phyloP scores from a whole-genome alignment of 2,888 invertebrate species.

The Folsomia candida region DNA sequence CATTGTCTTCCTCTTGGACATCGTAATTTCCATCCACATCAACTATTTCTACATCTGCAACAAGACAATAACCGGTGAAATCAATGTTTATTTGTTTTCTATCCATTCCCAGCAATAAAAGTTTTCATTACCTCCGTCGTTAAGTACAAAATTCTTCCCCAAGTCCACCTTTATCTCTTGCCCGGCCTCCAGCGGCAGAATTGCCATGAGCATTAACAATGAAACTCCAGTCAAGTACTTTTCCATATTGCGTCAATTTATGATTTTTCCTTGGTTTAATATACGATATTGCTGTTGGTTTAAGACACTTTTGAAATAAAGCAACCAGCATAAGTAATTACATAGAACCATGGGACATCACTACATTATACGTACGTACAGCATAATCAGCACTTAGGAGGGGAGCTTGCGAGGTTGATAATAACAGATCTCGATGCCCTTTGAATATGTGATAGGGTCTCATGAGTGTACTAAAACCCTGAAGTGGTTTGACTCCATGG shows the following conservation, averaged over 20 bases:
- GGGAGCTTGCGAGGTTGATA: too few species aligned
- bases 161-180: slow-evolving; percentile 26
- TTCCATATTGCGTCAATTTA: too few species aligned
- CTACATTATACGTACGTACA: too few species aligned
- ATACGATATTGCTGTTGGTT: not conserved
- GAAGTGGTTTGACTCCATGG: too few species aligned
- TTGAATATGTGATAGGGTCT: too few species aligned
- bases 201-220: not conserved
- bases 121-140: slow-evolving; percentile 44
- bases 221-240: not conserved
- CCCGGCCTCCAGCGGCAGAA: slow-evolving; percentile 14
- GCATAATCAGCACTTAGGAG: too few species aligned
- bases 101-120: not conserved
- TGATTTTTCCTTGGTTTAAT: not conserved
- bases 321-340: too few species aligned
- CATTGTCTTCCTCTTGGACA: slow-evolving; percentile 55
- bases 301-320: too few species aligned
- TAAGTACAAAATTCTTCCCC: slow-evolving; percentile 44
- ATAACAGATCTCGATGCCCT: too few species aligned
- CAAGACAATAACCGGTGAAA: not conserved
- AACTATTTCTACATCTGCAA: slow-evolving; percentile 51
- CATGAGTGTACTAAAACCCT: too few species aligned
- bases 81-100: too few species aligned
- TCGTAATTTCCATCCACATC: slow-evolving; percentile 52
- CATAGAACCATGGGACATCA: too few species aligned